phyloP scores from a whole-genome alignment of 64 coral and sea anemone species.

The Montipora foliosa region DNA sequence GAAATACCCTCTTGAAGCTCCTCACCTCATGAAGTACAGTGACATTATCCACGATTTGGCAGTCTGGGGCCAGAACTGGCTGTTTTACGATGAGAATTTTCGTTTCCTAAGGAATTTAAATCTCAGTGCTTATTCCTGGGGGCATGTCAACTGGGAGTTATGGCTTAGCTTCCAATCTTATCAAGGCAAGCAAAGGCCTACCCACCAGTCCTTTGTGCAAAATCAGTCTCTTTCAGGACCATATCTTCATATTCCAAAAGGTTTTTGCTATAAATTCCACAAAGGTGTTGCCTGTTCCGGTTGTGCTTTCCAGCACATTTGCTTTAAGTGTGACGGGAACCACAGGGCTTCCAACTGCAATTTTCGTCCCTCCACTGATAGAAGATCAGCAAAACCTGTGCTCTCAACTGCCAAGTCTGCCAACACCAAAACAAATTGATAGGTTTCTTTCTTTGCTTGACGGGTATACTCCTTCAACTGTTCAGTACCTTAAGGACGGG shows the following conservation, averaged over 20 bases:
- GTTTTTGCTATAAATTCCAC: constrained; percentile 51
- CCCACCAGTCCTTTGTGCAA: background rate
- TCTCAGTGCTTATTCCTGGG: background rate
- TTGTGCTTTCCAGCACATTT: constrained; percentile 42
- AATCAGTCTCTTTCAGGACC: constrained; percentile 1
- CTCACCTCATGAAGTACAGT: constrained; percentile 55
- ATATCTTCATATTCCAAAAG: constrained; percentile 28
- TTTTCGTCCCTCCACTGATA: constrained; percentile 32
- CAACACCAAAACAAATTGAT: constrained; percentile 52
- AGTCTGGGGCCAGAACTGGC: constrained; percentile 40
- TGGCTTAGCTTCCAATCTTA: background rate
- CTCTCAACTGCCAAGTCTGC: constrained; percentile 33
- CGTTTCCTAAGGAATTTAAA: constrained; percentile 30
- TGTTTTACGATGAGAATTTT: constrained; percentile 42
- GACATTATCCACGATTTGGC: constrained; percentile 62
- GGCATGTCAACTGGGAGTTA: constrained; percentile 12
- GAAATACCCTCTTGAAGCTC: constrained; percentile 64
- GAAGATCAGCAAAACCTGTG: background rate
- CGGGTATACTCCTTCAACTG: constrained; percentile 41
- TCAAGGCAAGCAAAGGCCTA: background rate
- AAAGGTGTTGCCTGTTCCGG: constrained; percentile 6
- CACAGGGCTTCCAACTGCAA: constrained; percentile 20
- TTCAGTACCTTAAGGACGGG: constrained; percentile 3
- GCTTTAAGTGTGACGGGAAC: constrained; percentile 17
- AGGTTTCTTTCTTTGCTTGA: constrained; percentile 8